phyloP scores from a whole-genome alignment of 2,797 vertebrate species.

The Fundulus diaphanus region DNA sequence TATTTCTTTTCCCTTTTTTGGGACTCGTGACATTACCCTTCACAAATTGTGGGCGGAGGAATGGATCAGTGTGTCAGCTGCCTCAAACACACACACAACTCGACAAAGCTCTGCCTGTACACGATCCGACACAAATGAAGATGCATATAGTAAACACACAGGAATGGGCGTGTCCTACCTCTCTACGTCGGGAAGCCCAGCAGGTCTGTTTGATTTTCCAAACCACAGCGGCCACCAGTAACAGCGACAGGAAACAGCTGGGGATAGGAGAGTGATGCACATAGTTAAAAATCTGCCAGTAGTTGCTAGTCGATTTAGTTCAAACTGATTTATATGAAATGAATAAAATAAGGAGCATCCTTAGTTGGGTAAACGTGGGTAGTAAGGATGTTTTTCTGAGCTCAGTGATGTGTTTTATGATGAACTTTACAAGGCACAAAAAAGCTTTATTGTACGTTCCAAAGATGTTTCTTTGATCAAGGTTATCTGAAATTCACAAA shows the following conservation, averaged over 20 bases:
- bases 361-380: background rate
- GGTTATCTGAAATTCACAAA: background rate
- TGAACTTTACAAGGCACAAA: background rate
- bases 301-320: background rate
- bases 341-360: background rate
- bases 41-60: conserved; percentile 21
- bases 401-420: background rate
- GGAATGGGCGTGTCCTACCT: conserved; percentile 79
- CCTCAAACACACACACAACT: background rate
- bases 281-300: background rate
- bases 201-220: conserved; percentile 97
- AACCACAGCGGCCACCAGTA: conserved; percentile 92
- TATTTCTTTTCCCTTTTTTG: conserved; percentile 22
- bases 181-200: conserved; percentile 92
- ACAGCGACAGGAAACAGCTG: conserved; percentile 93
- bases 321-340: background rate
- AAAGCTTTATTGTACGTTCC: background rate
- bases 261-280: conserved; percentile 10
- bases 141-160: background rate
- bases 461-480: background rate
- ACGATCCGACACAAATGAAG: background rate
- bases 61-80: conserved; percentile 6
- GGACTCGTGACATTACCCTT: conserved; percentile 68
- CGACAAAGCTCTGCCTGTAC: background rate
- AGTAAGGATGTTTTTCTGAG: background rate